Evolutionary conservation across 2,797 vertebrate species (phyloP).

Genomic region (Rhynchotus rufescens): DNA sequence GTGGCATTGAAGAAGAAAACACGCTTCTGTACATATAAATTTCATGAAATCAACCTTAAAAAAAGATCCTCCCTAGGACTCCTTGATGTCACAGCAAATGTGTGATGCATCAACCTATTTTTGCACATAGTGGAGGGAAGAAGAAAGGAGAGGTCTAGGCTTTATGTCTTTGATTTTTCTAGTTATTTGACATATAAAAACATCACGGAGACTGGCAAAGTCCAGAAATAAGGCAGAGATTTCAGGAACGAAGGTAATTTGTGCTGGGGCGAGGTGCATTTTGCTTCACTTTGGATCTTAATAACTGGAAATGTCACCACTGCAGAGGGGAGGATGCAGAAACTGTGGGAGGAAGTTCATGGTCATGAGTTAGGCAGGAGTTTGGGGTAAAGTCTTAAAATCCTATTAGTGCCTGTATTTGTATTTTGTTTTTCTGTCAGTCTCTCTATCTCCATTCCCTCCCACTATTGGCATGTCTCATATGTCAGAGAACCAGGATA

Average conservation of each 20-base stretch:
- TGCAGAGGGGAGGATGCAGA: neutral
- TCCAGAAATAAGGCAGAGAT: neutral
- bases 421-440: neutral
- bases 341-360: neutral
- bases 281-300: neutral
- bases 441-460: neutral
- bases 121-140: neutral
- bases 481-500: neutral
- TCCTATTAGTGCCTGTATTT: neutral
- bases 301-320: neutral
- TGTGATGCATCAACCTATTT: no score
- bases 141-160: neutral
- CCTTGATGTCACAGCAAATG: neutral
- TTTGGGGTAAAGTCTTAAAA: neutral
- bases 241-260: no score
- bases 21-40: fast-evolving
- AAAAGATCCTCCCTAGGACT: neutral
- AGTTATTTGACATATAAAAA: fast-evolving
- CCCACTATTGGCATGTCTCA: neutral
- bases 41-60: neutral
- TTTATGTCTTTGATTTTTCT: neutral
- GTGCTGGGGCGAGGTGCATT: neutral
- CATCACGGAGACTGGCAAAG: neutral
- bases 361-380: neutral
- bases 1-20: no score